Evolutionary conservation across 2,113 vertebrate species (phyloP).

Genomic region (Crotalus horridus): DNA sequence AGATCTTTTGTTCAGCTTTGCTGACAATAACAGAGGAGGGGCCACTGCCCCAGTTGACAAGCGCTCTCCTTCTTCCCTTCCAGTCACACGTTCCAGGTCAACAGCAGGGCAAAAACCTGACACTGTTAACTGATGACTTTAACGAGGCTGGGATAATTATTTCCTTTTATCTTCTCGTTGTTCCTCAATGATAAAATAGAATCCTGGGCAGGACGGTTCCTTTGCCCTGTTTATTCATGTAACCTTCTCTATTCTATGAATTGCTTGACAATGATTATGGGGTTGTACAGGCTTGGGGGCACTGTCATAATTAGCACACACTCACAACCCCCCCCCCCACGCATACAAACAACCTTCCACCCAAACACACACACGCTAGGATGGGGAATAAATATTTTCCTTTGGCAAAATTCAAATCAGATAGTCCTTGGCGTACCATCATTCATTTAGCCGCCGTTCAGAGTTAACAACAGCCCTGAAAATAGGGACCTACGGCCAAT

Average conservation of each 20-base stretch:
- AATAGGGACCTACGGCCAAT: too few species aligned
- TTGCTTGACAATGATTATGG: too few species aligned
- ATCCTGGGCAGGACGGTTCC: not conserved
- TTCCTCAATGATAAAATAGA: slow-evolving; percentile 1
- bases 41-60: slow-evolving; percentile 1
- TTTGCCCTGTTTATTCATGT: slow-evolving; percentile 6
- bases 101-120: slow-evolving; percentile 2
- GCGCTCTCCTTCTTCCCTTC: not conserved
- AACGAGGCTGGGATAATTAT: slow-evolving; percentile 25
- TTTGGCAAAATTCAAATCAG: too few species aligned
- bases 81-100: slow-evolving; percentile 23
- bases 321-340: too few species aligned
- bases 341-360: too few species aligned
- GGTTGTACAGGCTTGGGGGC: not conserved
- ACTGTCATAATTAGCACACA: not conserved
- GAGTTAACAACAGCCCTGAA: too few species aligned
- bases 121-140: slow-evolving; percentile 17
- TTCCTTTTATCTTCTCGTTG: slow-evolving; percentile 16
- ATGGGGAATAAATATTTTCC: too few species aligned
- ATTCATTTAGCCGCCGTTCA: too few species aligned
- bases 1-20: slow-evolving; percentile 3
- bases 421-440: too few species aligned
- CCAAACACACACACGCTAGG: not conserved
- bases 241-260: not conserved
- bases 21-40: slow-evolving; percentile 4